Conservation (phyloP, 1,140 invertebrate genomes). For the Diabrotica virgifera region DNA sequence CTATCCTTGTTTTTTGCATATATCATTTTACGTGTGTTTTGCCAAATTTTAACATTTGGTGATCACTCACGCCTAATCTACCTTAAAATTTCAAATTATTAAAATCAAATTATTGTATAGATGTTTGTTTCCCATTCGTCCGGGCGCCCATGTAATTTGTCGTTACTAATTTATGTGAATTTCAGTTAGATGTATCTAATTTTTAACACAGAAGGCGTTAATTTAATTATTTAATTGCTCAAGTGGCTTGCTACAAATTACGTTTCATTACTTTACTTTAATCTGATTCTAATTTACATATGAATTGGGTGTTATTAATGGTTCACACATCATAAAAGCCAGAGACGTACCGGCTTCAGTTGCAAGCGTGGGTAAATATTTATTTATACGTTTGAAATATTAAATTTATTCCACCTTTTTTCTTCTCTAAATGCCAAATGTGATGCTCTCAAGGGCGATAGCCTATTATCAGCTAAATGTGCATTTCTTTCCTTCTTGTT, state of each 20-base stretch:
- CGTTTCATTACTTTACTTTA: conserved; percentile 14
- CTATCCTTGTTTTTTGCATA: too few relatives aligned
- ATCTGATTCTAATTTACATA: conserved; percentile 18
- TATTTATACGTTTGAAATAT: neutral
- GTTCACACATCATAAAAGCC: conserved; percentile 12
- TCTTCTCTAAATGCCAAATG: too few relatives aligned
- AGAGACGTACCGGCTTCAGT: neutral
- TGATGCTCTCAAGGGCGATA: too few relatives aligned
- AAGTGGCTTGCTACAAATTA: conserved; percentile 14
- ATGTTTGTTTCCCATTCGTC: too few relatives aligned
- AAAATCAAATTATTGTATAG: too few relatives aligned
- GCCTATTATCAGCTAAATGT: too few relatives aligned
- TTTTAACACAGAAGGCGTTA: conserved; percentile 18
- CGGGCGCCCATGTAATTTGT: conserved; percentile 19
- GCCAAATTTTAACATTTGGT: too few relatives aligned
- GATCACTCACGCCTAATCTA: too few relatives aligned
- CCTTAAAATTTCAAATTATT: too few relatives aligned
- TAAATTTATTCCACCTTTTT: too few relatives aligned
- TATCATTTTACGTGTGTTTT: too few relatives aligned
- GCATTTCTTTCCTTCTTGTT: too few relatives aligned
- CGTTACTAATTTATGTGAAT: conserved; percentile 26
- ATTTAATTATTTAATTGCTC: conserved; percentile 24
- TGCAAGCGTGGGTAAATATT: neutral
- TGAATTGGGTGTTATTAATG: conserved; percentile 10
- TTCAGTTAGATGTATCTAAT: conserved; percentile 23